Evolutionary conservation across 2,888 invertebrate genomes (phyloP).

Genomic region (Aphidius colemani): DNA sequence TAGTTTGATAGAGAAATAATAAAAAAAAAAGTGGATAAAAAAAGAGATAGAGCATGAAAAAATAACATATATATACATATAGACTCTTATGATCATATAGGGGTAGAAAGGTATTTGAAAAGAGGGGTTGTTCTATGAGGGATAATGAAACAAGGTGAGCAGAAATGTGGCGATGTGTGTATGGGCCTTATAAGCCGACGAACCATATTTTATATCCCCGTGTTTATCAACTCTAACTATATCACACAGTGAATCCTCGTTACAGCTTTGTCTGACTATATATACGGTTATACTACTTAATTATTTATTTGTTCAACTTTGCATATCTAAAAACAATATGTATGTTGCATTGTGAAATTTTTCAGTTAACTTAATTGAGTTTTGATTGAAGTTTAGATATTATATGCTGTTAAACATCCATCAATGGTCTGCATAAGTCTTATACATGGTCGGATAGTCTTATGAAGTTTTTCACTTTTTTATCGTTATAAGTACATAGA

Average conservation of each 20-base stretch:
- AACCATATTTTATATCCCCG: constrained; percentile 58
- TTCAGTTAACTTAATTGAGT: too few relatives aligned
- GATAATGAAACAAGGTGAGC: constrained; percentile 26
- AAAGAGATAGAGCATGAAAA: not conserved
- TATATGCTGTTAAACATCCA: too few relatives aligned
- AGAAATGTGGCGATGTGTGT: constrained; percentile 27
- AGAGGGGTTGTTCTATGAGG: constrained; percentile 36
- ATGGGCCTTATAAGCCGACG: constrained; percentile 44
- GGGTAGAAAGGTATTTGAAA: constrained; percentile 33
- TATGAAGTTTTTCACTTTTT: too few relatives aligned
- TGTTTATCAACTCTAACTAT: constrained; percentile 57
- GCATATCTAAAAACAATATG: too few relatives aligned
- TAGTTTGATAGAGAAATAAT: constrained; percentile 16
- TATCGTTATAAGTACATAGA: too few relatives aligned
- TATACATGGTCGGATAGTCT: too few relatives aligned
- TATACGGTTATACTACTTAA: constrained; percentile 28
- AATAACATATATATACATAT: not conserved
- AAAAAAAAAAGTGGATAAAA: constrained; percentile 4
- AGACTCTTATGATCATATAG: not conserved
- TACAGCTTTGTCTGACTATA: constrained; percentile 29
- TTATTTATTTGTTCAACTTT: too few relatives aligned
- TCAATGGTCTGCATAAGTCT: too few relatives aligned
- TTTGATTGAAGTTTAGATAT: too few relatives aligned
- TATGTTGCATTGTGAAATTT: too few relatives aligned
- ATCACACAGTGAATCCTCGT: constrained; percentile 32